A percentile compares a stretch with the other conserved stretches of the same genome.
Evolutionary conservation across 1,140 invertebrate species (phyloP).

Genomic region (Drosophila tristis): DNA sequence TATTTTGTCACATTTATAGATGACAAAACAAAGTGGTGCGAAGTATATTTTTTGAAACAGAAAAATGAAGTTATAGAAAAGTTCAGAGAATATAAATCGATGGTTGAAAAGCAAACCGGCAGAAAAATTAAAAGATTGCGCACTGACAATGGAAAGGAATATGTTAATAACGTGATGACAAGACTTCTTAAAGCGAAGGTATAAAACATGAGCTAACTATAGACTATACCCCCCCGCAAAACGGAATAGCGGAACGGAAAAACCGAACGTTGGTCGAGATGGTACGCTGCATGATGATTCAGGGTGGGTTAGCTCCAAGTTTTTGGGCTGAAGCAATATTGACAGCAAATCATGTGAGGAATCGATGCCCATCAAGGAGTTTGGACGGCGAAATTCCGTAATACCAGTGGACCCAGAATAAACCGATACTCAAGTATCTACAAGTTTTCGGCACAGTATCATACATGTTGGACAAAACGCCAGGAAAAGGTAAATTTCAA

Average conservation of each 20-base stretch:
- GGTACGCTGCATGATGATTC: slow-evolving; percentile 59
- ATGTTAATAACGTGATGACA: not conserved
- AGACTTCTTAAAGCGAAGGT: slow-evolving; percentile 68
- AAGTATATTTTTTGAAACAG: slow-evolving; percentile 1
- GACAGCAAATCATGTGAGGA: slow-evolving; percentile 57
- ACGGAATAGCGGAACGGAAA: slow-evolving; percentile 55
- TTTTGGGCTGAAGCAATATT: slow-evolving; percentile 34
- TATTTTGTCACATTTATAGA: not conserved
- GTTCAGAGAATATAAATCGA: not conserved
- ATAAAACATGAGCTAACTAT: slow-evolving; percentile 71
- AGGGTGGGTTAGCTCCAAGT: slow-evolving; percentile 27
- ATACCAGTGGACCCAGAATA: not conserved
- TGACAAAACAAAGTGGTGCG: not conserved
- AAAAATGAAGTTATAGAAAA: not conserved
- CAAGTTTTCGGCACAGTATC: not conserved
- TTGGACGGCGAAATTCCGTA: slow-evolving; percentile 9
- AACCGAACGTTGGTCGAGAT: slow-evolving; percentile 72
- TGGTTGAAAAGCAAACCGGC: too few relatives aligned
- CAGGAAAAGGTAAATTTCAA: not conserved
- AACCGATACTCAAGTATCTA: not conserved
- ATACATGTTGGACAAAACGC: not conserved
- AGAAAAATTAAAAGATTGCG: not conserved
- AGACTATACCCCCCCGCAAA: slow-evolving; percentile 34
- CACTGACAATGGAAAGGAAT: too few relatives aligned
- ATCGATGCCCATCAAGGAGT: slow-evolving; percentile 59